These are phyloP conservation scores for Caenorhabditis plicata DNA, from an alignment of 2,888 invertebrate species.

Conservation along the genomic window DNA sequence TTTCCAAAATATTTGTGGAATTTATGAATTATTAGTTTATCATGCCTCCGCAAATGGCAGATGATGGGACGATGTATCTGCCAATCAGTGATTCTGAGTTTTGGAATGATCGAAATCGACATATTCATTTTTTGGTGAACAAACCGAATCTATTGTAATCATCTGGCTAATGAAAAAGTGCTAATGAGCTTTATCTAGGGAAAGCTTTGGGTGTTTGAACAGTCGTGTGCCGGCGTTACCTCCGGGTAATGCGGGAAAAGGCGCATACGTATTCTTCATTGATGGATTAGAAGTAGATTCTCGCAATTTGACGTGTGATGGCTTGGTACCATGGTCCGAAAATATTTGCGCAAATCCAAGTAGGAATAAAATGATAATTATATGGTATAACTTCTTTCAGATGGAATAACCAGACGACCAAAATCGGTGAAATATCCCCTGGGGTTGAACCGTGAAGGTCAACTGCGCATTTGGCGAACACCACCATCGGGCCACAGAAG, in stretches of 20 bases:
- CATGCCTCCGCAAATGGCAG: conserved; percentile 12
- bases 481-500: conserved; percentile 1
- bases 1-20: neutral
- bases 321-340: conserved; percentile 49
- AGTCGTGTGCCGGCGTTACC: conserved; percentile 39
- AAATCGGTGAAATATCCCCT: conserved; percentile 28
- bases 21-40: conserved; percentile 31
- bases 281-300: conserved; percentile 41
- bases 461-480: conserved; percentile 29
- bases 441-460: conserved; percentile 28
- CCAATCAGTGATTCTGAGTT: conserved; percentile 39
- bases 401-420: conserved; percentile 18
- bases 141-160: conserved; percentile 37
- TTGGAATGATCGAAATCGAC: conserved; percentile 41
- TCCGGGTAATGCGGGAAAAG: conserved; percentile 32
- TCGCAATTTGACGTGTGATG: conserved; percentile 45
- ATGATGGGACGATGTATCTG: conserved; percentile 32
- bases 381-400: conserved; percentile 1
- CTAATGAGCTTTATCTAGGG: conserved; percentile 12
- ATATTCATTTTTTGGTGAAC: conserved; percentile 43
- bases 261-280: conserved; percentile 45
- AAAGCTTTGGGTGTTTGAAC: conserved; percentile 36
- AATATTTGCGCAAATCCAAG: conserved; percentile 22
- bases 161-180: neutral
- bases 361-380: neutral